Conservation (phyloP, 2,888 invertebrate species). For the Neoitamus cyanurus region DNA sequence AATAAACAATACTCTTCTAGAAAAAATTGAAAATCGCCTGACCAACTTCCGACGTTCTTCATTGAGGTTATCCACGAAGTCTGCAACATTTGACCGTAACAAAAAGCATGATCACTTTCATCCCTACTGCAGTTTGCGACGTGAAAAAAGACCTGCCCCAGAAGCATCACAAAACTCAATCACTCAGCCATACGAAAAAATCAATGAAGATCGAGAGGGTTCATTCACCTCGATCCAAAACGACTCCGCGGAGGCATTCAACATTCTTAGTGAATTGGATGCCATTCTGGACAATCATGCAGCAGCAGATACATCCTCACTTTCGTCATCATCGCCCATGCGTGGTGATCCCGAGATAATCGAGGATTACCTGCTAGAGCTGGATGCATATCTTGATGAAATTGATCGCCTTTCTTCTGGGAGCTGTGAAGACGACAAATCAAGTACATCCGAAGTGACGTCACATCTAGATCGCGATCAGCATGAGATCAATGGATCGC, state of each 20-base stretch:
- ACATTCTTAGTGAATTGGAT: constrained; percentile 62
- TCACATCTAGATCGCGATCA: background rate
- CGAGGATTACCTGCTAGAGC: constrained; percentile 68
- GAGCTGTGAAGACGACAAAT: constrained; percentile 21
- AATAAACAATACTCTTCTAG: constrained; percentile 47
- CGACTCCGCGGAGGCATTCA: constrained; percentile 57
- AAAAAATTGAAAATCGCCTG: constrained; percentile 45
- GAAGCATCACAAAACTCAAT: background rate
- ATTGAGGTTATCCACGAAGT: constrained; percentile 15
- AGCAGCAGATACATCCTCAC: constrained; percentile 21
- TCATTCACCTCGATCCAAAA: constrained; percentile 2
- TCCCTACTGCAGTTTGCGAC: constrained; percentile 51
- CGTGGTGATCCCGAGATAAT: constrained; percentile 59
- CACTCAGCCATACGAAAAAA: background rate
- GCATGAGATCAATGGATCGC: background rate
- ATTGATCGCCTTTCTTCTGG: constrained; percentile 59
- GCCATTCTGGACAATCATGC: constrained; percentile 58
- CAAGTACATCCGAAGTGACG: background rate
- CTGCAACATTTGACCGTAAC: constrained; percentile 46
- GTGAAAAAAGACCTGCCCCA: constrained; percentile 14
- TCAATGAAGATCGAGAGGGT: background rate
- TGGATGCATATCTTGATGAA: constrained; percentile 69
- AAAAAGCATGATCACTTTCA: constrained; percentile 47
- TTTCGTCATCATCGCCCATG: constrained; percentile 22
- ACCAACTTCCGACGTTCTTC: constrained; percentile 42